Conservation (phyloP, 2,113 vertebrate species). For the Puntigrus tetrazona region DNA sequence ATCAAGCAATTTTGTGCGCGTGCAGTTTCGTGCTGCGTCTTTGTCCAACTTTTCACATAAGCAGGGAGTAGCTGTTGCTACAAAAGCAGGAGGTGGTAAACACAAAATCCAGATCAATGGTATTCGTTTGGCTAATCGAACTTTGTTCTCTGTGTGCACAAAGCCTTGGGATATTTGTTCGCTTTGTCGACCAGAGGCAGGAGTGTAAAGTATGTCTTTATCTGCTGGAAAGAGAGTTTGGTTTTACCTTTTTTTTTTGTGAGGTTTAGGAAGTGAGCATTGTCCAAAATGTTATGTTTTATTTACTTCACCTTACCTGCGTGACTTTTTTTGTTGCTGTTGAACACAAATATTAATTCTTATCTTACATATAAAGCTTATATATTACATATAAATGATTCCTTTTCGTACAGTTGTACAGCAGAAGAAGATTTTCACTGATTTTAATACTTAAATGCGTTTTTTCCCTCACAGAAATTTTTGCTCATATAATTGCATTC, state of each 20-base stretch:
- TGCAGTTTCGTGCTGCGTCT: constrained; percentile 14
- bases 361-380: too few species aligned
- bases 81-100: constrained; percentile 29
- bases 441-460: neutral
- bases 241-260: neutral
- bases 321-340: neutral
- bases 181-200: neutral
- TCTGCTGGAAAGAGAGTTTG: neutral
- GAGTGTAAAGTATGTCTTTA: neutral
- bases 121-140: constrained; percentile 37
- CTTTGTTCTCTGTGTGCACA: constrained; percentile 3
- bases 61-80: neutral
- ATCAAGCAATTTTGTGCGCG: neutral
- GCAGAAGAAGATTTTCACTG: too few species aligned
- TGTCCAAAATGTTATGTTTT: neutral
- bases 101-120: constrained; percentile 44
- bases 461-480: neutral
- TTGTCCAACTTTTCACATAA: constrained; percentile 19
- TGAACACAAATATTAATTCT: neutral
- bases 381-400: too few species aligned
- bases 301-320: neutral
- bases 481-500: neutral
- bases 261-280: neutral
- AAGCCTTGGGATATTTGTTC: neutral
- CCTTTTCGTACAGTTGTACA: neutral